Percentiles rank a stretch among this genome's conserved stretches.
Conservation (phyloP, 2,113 vertebrate species). For the Limnothrissa miodon region DNA sequence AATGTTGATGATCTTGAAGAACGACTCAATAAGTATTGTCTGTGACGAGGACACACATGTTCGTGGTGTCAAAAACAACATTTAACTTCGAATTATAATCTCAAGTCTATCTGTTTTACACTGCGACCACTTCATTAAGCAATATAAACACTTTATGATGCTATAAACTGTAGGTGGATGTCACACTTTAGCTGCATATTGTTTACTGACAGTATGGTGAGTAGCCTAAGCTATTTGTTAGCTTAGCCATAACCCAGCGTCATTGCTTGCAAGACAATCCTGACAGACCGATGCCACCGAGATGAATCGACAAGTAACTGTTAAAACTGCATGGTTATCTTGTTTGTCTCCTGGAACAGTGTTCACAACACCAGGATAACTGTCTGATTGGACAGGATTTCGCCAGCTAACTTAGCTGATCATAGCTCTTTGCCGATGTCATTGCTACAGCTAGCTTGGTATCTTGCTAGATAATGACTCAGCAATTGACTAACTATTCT, state of each 20-base stretch:
- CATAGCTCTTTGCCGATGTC: constrained; percentile 34
- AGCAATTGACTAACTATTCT: constrained; percentile 1
- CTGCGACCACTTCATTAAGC: not conserved
- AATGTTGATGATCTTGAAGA: not conserved
- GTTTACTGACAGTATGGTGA: not conserved
- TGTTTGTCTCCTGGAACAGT: not conserved
- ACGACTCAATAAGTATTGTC: not conserved
- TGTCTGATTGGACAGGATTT: not conserved
- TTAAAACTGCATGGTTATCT: not conserved
- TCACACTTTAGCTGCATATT: not conserved
- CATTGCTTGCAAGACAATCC: not conserved
- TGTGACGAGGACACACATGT: not conserved
- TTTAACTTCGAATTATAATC: not conserved
- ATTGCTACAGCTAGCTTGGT: not conserved
- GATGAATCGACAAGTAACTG: not conserved
- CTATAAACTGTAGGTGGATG: not conserved
- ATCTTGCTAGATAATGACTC: constrained; percentile 18
- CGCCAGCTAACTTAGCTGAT: not conserved
- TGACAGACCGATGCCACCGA: not conserved
- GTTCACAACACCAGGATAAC: not conserved
- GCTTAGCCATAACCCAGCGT: not conserved
- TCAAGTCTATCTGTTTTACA: not conserved
- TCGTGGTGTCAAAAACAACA: not conserved
- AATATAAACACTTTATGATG: not conserved
- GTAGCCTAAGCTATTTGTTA: not conserved